phyloP scores from a whole-genome alignment of 1,140 invertebrate species.

The Mercenaria mercenaria region DNA sequence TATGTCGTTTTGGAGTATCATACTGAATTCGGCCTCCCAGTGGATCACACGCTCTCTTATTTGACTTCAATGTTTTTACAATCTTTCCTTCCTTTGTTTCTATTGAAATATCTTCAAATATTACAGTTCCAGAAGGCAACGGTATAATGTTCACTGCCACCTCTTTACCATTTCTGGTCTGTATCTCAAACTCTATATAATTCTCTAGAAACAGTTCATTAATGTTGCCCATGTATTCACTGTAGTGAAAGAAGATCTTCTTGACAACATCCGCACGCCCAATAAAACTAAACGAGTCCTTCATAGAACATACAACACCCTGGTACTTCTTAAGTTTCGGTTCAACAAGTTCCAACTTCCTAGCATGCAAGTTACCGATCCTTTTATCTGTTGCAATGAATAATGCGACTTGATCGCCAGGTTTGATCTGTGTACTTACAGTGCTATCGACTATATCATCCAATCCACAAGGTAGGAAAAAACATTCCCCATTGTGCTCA shows the following conservation, averaged over 20 bases:
- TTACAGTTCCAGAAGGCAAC: conserved; percentile 95
- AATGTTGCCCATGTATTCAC: conserved; percentile 86
- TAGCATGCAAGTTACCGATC: conserved; percentile 97
- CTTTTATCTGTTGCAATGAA: conserved; percentile 98
- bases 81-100: conserved; percentile 82
- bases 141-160: conserved; percentile 97
- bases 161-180: conserved; percentile 98
- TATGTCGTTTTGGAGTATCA: conserved; percentile 84
- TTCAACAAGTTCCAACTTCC: conserved; percentile 96
- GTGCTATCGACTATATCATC: conserved; percentile 94
- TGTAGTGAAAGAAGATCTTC: conserved; percentile 93
- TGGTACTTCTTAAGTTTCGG: conserved; percentile 93
- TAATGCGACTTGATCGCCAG: conserved; percentile 97
- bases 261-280: conserved; percentile 98
- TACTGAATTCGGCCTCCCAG: conserved; percentile 84
- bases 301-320: conserved; percentile 98
- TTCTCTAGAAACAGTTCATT: conserved; percentile 94
- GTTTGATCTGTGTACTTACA: conserved; percentile 88
- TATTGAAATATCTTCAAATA: conserved; percentile 96
- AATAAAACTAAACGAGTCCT: conserved; percentile 98
- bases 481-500: conserved; percentile 98
- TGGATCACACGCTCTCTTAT: conserved; percentile 83
- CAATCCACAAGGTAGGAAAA: conserved; percentile 98
- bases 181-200: conserved; percentile 98
- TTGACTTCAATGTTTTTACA: conserved; percentile 81